These are phyloP conservation scores for Cyprinodon tularosa DNA, from an alignment of 2,113 vertebrate species.

Conservation along the genomic window DNA sequence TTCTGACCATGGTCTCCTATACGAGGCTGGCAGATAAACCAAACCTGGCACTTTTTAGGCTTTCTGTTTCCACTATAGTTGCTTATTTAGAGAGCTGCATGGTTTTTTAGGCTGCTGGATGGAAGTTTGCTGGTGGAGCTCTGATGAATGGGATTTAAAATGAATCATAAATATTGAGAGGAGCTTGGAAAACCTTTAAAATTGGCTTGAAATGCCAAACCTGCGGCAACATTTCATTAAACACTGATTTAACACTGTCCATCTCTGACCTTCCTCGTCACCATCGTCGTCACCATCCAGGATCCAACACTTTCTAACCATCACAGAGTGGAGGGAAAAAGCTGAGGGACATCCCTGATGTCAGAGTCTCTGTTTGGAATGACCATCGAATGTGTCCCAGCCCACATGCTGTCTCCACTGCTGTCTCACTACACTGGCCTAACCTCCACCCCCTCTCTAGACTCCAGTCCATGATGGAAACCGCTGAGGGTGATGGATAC, in stretches of 20 bases:
- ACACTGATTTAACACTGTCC: conserved; percentile 53
- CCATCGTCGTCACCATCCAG: conserved; percentile 58
- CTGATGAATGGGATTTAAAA: too few species aligned
- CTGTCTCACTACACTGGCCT: conserved; percentile 41
- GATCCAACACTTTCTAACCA: conserved; percentile 53
- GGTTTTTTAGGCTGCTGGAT: too few species aligned
- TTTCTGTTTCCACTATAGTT: too few species aligned
- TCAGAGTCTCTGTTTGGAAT: conserved; percentile 44
- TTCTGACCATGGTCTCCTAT: too few species aligned
- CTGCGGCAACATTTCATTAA: too few species aligned
- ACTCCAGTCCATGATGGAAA: conserved; percentile 37
- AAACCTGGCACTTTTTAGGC: too few species aligned
- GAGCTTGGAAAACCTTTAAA: too few species aligned
- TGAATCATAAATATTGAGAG: too few species aligned
- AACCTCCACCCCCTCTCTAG: conserved; percentile 55
- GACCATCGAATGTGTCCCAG: conserved; percentile 37
- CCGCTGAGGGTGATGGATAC: conserved; percentile 49
- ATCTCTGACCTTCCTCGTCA: conserved; percentile 53
- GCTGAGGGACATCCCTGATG: conserved; percentile 58
- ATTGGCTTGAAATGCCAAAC: too few species aligned
- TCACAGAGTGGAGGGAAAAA: conserved; percentile 50
- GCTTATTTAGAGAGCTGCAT: too few species aligned
- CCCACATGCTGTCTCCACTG: conserved; percentile 22
- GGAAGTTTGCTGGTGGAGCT: too few species aligned
- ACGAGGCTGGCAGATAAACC: too few species aligned